Conservation (phyloP, 2,888 invertebrate genomes). For the Lithophane semibrunnea region DNA sequence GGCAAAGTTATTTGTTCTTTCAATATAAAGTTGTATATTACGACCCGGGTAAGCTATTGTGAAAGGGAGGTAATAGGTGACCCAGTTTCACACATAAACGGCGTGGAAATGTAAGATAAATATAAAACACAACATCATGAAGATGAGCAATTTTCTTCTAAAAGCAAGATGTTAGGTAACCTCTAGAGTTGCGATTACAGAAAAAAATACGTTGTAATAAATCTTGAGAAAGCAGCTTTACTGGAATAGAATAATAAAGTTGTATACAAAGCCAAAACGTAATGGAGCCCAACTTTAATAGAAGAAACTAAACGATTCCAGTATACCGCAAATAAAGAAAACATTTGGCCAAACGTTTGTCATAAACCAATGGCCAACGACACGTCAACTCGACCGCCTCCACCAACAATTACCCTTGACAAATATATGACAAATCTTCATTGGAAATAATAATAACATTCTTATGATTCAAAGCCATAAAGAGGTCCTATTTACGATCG, state of each 20-base stretch:
- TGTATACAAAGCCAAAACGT: constrained; percentile 40
- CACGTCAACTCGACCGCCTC: constrained; percentile 50
- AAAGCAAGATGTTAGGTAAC: constrained; percentile 48
- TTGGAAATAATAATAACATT: constrained; percentile 72
- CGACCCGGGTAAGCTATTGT: constrained; percentile 43
- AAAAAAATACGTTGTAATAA: constrained; percentile 51
- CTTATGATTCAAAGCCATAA: constrained; percentile 71
- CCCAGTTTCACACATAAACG: constrained; percentile 57
- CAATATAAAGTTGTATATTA: constrained; percentile 60
- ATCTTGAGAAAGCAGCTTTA: constrained; percentile 45
- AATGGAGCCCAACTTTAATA: constrained; percentile 49
- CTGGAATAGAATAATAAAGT: constrained; percentile 53
- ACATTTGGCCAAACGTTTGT: constrained; percentile 45
- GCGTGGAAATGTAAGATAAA: constrained; percentile 43
- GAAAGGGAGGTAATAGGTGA: constrained; percentile 41
- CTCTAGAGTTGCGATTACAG: constrained; percentile 26
- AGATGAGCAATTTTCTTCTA: constrained; percentile 45
- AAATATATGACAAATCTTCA: constrained; percentile 67
- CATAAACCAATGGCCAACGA: constrained; percentile 38
- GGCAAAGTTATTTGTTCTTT: constrained; percentile 57
- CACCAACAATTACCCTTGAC: constrained; percentile 60
- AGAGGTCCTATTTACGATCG: constrained; percentile 72
- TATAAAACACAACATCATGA: constrained; percentile 51
- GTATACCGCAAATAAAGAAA: constrained; percentile 46
- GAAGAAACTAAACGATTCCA: constrained; percentile 43